Evolutionary conservation across 2,113 vertebrate species (phyloP), one percentile per base, ranked within the genome.

Genomic region (Centropristis striata): DNA sequence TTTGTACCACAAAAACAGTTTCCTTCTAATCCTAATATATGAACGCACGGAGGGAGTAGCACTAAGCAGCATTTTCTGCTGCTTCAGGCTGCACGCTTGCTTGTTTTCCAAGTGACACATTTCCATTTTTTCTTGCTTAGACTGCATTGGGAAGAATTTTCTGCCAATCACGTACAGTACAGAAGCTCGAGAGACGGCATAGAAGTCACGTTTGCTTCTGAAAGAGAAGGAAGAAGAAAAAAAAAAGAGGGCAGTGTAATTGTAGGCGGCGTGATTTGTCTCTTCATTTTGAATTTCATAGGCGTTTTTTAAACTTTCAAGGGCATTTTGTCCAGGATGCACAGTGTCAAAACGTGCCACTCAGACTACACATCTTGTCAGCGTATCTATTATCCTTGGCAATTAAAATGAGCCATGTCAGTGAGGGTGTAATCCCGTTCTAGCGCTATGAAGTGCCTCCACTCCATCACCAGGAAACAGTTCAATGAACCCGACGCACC

Each of bases 221-320:
- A 64, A 72, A 37, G 39, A 64, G 64, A 60, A 49, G 39, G 42
- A 5, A 47, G 41, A 13, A 60, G 12, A 8, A n/a, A 37, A 25
- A 28, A 18, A 0, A 39, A 46, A 42, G 25, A 25, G 58, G 71
- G 55, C 13, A n/a, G 37, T 49, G 25, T 71, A 65, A 73, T 89
- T 75, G 75, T 15, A 69, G 51, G 58, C 14, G 8, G 18, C 23
- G 23, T 46, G 47, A 55, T 78, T 74, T 61, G 6, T 37, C 18
- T 63, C 49, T 1, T 61, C 63, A 18, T 76, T 72, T 75, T 70
- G 67, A 36, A 83, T 82, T 80, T 78, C 55, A 57, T 32, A 71
- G 54, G 14, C 4, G 1, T 58, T 50, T 64, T 39, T 51, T n/a
- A 1, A 68, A 42, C 41, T 74, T 78, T 39, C 21, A 32, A 16